Evolutionary conservation across 2,113 vertebrate genomes (phyloP), one percentile per base, ranked within the genome.

Genomic region (Platysteira castanea): DNA sequence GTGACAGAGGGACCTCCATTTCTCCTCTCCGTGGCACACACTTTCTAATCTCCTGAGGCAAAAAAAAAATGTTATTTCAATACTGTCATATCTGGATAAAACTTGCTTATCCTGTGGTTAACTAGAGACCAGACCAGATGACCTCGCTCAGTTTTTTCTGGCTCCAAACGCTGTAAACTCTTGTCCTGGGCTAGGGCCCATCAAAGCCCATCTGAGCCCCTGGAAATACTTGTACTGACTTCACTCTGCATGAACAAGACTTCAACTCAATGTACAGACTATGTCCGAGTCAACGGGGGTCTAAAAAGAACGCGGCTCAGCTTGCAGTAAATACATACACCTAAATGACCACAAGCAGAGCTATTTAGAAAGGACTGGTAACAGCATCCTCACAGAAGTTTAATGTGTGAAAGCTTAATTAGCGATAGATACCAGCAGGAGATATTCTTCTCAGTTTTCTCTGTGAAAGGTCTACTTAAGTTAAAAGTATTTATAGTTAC

Each of bases 131-230:
- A 3, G 10, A 91, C 28, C 13, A 71, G 68, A 76, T 84, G 33
- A 79, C 73, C 78, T 96, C 44, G 68, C 64, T 91, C 22, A 9
- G 3, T 54, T 93, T 84, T 84, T 94, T 71, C 81, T 93, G 69
- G 47, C 92, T 87, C 27, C 35, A 67, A 65, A 69, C 0, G 42
- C 50, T 77, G 23, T 74, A 83, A 88, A 84, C 21, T 44, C 70
- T 71, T 79, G 30, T 87, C 57, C 81, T 79, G 35, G 60, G 69
- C 60, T 74, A 68, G 15, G 18, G 61, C 61, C 69, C 61, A 82
- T 93, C 52, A 87, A 87, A 91, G 54, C 52, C 71, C 41, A 35
- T 71, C 53, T 60, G 61, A 91, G 60, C 27, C 30, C 37, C 65
- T 93, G 57, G 52, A 87, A 87, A 84, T 74, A 49, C 10, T 89